phyloP scores from a whole-genome alignment of 1,140 invertebrate genomes.

The Copidosoma floridanum region DNA sequence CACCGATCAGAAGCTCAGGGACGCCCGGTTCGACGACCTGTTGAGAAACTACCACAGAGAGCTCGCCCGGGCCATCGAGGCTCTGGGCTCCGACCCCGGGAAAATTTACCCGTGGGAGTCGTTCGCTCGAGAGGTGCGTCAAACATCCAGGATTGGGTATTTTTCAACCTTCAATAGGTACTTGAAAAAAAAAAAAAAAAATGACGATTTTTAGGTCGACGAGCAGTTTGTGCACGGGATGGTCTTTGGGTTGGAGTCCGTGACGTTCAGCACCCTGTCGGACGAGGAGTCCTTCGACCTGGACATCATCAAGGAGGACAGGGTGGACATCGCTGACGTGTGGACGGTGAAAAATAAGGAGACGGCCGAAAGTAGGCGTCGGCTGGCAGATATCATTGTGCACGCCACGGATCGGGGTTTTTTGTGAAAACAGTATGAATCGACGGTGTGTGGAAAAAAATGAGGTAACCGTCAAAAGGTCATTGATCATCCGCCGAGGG shows the following conservation, averaged over 20 bases:
- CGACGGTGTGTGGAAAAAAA: no score
- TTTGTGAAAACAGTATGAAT: constrained; percentile 58
- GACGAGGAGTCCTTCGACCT: constrained; percentile 62
- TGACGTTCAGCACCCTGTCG: constrained; percentile 62
- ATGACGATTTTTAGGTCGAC: constrained; percentile 57
- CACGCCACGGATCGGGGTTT: constrained; percentile 61
- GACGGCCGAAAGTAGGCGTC: constrained; percentile 29
- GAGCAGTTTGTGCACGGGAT: constrained; percentile 63
- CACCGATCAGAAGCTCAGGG: constrained; percentile 59
- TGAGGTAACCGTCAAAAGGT: no score
- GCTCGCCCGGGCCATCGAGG: constrained; percentile 56
- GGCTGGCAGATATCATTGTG: constrained; percentile 62
- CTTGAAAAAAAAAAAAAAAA: no score
- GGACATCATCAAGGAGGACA: constrained; percentile 56
- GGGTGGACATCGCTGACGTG: constrained; percentile 44
- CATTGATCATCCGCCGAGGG: no score
- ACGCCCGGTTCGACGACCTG: constrained; percentile 59
- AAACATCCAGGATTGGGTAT: no score
- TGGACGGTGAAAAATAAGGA: constrained; percentile 44
- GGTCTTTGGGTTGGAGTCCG: constrained; percentile 63
- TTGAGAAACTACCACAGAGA: constrained; percentile 61
- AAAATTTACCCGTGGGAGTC: constrained; percentile 60
- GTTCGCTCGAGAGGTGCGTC: constrained; percentile 48
- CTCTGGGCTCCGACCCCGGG: constrained; percentile 62
- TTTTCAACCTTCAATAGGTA: not conserved